A percentile compares a stretch with the other conserved stretches of the same genome.
Evolutionary conservation across 2,113 vertebrate genomes (phyloP).

Genomic region (Mungos mungo): DNA sequence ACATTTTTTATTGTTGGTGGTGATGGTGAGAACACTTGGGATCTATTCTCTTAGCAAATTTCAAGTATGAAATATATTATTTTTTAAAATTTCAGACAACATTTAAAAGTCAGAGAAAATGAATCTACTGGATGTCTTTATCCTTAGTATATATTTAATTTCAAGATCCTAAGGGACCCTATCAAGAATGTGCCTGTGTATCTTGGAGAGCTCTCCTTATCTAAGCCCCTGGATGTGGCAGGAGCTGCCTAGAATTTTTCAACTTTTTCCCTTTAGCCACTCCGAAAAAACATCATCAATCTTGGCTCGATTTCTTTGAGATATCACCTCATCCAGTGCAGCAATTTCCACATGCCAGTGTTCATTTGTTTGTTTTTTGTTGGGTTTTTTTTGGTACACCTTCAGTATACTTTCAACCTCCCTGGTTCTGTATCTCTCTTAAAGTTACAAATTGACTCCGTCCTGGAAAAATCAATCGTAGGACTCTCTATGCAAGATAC

Average conservation of each 20-base stretch:
- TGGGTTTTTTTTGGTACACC: not conserved
- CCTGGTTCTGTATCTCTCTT: conserved; percentile 35
- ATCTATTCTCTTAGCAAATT: not conserved
- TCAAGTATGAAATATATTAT: not conserved
- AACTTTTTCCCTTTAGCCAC: not conserved
- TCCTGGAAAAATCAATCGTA: conserved; percentile 68
- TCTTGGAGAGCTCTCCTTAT: not conserved
- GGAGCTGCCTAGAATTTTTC: not conserved
- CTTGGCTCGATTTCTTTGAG: not conserved
- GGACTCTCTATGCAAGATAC: conserved; percentile 60
- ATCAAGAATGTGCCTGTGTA: not conserved
- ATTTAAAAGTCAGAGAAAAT: not conserved
- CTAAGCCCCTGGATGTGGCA: not conserved
- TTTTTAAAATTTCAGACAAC: not conserved
- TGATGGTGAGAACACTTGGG: not conserved
- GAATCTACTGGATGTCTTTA: not conserved
- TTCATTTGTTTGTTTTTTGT: not conserved
- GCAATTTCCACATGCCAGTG: not conserved
- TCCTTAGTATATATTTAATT: not conserved
- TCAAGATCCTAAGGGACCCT: not conserved
- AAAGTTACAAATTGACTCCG: conserved; percentile 62
- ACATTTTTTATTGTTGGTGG: not conserved
- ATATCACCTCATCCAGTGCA: not conserved
- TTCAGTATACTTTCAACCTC: not conserved
- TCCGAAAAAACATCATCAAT: not conserved